Base-by-base conservation (phyloP, 2,888 invertebrate genomes). In the Pandemis heparana region DNA sequence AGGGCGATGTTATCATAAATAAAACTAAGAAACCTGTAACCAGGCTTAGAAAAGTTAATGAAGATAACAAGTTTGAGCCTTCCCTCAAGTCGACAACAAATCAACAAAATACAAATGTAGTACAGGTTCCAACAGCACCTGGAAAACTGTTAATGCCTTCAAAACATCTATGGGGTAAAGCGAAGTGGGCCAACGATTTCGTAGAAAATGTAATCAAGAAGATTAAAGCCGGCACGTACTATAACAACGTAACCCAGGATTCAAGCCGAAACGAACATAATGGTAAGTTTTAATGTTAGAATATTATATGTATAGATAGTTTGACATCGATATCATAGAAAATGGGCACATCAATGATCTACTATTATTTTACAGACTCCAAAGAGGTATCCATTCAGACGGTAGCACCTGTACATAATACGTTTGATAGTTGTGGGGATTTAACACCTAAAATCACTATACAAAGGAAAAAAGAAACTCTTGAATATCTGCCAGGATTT, bases 181-280 rank as follows among this genome's bases (percentile, higher is more conserved):
- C 84, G 10, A 92, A 86, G 78, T 85, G 89, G 87, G 87, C 89
- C 0, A 92, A 87, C 78, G 91, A 92, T 64, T 89, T 91, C 65
- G 88, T 93, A 67, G 94, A 94, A n/a, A 91, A 86, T 73, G 86
- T 94, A 16, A 89, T 93, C 53, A 88, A 80, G 71, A 92, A 92
- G 76, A 85, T 94, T 38, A 87, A 84, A 65, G 84, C 76, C 75
- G 94, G 94, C 60, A 84, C 85, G 69, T 93, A 93, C 81, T 92
- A 89, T 71, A 88, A 77, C 70, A 82, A 85, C 63, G 89, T 88
- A 70, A 73, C 12, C 7, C 18, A 60, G 23, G 51, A 65, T 5
- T 10, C 32, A 6, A n/a, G 16, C 12, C 7, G 10, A 51, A n/a
- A 12, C 14, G n/a, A 10, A 38, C 48, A 10, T 9, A 9, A 10